Conservation (phyloP, 2,797 vertebrate species). For the Hoplostethus atlanticus region DNA sequence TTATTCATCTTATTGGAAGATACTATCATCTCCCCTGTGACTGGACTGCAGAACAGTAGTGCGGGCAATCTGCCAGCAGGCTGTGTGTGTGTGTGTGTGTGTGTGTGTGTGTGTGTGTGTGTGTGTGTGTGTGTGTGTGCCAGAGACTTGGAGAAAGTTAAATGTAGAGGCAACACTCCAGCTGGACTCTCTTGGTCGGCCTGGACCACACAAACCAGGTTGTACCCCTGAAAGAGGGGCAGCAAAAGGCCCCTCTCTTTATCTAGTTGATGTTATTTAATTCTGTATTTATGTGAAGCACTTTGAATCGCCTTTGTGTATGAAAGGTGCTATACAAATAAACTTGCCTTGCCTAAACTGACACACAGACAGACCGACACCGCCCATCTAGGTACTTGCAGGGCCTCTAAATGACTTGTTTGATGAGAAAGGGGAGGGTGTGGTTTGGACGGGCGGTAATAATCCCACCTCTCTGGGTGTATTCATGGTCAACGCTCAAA, state of each 20-base stretch:
- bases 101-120: background rate
- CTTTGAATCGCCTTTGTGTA: too few species aligned
- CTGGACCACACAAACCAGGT: slow-evolving; percentile 20
- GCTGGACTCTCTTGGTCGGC: slow-evolving; percentile 30
- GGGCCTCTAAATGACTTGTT: background rate
- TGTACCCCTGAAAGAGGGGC: too few species aligned
- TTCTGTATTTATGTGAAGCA: too few species aligned
- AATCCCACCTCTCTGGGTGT: too few species aligned
- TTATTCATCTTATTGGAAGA: slow-evolving; percentile 54
- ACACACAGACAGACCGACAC: background rate
- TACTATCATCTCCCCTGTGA: slow-evolving; percentile 49
- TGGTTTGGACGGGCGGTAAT: too few species aligned
- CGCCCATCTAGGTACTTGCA: background rate
- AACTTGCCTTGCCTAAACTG: too few species aligned
- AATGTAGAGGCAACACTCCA: background rate
- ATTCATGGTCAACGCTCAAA: background rate
- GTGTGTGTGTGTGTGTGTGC: background rate
- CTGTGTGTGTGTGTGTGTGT: background rate
- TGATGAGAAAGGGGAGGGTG: too few species aligned
- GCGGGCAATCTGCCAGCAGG: slow-evolving; percentile 46
- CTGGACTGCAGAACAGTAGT: slow-evolving; percentile 42
- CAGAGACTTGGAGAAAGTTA: background rate
- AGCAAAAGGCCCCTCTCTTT: too few species aligned
- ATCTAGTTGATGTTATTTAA: too few species aligned
- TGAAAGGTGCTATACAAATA: too few species aligned